Percentiles rank a stretch among this genome's conserved stretches.
Conservation (phyloP, 2,113 vertebrate species). For the Varanus komodoensis region DNA sequence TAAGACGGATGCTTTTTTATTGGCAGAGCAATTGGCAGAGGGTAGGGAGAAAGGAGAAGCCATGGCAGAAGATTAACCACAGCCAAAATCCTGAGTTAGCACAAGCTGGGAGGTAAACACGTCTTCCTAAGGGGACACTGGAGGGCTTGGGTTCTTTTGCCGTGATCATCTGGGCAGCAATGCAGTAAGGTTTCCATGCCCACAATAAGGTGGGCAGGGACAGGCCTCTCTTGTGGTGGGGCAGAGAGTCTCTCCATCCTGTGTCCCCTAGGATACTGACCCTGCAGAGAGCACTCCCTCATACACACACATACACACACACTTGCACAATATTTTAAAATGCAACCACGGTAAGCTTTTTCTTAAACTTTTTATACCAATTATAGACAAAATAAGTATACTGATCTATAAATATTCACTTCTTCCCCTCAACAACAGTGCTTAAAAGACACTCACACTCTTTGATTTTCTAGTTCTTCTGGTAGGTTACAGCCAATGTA, state of each 20-base stretch:
- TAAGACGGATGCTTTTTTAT: background rate
- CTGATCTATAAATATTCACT: background rate
- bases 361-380: background rate
- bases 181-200: background rate
- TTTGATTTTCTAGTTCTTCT: conserved; percentile 66
- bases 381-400: background rate
- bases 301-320: background rate
- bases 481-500: conserved; percentile 92
- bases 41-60: background rate
- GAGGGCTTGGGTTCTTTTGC: background rate
- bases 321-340: background rate
- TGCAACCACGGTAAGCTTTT: background rate
- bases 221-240: too few relatives aligned
- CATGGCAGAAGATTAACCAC: background rate
- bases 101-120: background rate
- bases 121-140: background rate
- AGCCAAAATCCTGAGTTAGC: background rate
- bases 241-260: too few relatives aligned
- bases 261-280: too few relatives aligned
- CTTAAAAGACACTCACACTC: conserved; percentile 65
- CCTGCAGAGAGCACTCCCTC: background rate
- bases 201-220: too few relatives aligned
- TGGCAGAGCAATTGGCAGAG: background rate
- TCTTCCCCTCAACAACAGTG: background rate
- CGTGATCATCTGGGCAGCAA: background rate